Evolutionary conservation across 92 coral and sea anemone genomes (phyloP).

Genomic region (Porites evermanni): DNA sequence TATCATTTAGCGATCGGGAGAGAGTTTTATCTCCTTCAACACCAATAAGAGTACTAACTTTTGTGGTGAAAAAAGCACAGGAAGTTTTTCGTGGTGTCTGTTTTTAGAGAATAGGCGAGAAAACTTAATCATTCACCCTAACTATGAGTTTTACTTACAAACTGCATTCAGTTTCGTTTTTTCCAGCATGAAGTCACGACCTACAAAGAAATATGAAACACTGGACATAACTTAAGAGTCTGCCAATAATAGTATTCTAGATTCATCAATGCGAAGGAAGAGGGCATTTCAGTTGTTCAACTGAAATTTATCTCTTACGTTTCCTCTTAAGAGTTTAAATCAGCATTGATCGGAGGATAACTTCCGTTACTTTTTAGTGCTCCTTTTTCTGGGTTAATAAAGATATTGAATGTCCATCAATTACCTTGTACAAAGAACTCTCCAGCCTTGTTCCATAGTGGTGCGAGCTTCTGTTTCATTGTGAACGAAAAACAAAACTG

Average conservation of each 20-base stretch:
- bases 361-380: background rate
- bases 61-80: no score
- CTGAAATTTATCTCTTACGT: no score
- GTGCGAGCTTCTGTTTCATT: conserved; percentile 90
- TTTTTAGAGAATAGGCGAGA: no score
- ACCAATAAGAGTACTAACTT: no score
- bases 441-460: conserved; percentile 97
- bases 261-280: background rate
- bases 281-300: no score
- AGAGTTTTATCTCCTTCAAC: no score
- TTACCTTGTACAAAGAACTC: conserved; percentile 87
- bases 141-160: conserved; percentile 60
- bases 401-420: background rate
- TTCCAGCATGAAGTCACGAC: conserved; percentile 84
- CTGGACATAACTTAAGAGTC: background rate
- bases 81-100: no score
- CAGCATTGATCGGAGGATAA: background rate
- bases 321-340: no score
- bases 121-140: no score
- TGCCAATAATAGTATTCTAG: background rate
- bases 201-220: conserved; percentile 43
- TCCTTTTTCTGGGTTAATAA: background rate
- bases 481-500: conserved; percentile 89
- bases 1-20: no score
- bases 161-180: conserved; percentile 72